Percentiles rank a stretch among this genome's conserved stretches.
phyloP scores from a whole-genome alignment of 2,888 invertebrate species.

The Achlya flavicornis region DNA sequence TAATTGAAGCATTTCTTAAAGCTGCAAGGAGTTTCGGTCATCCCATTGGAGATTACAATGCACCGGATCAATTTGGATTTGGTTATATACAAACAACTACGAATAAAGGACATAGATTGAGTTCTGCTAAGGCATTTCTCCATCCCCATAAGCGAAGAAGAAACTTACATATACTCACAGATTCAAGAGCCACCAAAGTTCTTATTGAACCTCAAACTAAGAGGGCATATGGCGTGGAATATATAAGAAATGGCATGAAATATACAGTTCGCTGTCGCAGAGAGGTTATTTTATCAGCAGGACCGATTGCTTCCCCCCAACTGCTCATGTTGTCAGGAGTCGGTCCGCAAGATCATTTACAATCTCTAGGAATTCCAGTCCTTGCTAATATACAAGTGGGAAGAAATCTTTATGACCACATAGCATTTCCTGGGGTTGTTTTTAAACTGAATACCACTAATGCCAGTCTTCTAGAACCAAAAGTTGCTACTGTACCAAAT shows the following conservation, averaged over 20 bases:
- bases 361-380: slow-evolving; percentile 84
- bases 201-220: slow-evolving; percentile 82
- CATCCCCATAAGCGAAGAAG: slow-evolving; percentile 84
- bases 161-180: slow-evolving; percentile 84
- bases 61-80: slow-evolving; percentile 85
- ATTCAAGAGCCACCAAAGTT: slow-evolving; percentile 69
- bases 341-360: slow-evolving; percentile 83
- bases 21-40: slow-evolving; percentile 84
- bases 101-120: slow-evolving; percentile 85
- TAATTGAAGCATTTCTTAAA: slow-evolving; percentile 83
- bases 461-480: slow-evolving; percentile 69
- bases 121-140: slow-evolving; percentile 87
- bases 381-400: slow-evolving; percentile 87
- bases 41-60: slow-evolving; percentile 85
- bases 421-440: slow-evolving; percentile 80
- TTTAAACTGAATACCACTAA: slow-evolving; percentile 73
- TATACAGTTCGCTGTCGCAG: slow-evolving; percentile 86
- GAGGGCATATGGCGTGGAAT: slow-evolving; percentile 88
- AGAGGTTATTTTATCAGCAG: slow-evolving; percentile 93
- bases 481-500: slow-evolving; percentile 70
- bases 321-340: slow-evolving; percentile 94
- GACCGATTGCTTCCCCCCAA: slow-evolving; percentile 95
- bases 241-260: slow-evolving; percentile 80
- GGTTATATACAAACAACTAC: slow-evolving; percentile 80
- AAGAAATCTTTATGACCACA: slow-evolving; percentile 85